Base-by-base conservation (phyloP, 1,140 invertebrate species). In the Trachymyrmex septentrionalis region DNA sequence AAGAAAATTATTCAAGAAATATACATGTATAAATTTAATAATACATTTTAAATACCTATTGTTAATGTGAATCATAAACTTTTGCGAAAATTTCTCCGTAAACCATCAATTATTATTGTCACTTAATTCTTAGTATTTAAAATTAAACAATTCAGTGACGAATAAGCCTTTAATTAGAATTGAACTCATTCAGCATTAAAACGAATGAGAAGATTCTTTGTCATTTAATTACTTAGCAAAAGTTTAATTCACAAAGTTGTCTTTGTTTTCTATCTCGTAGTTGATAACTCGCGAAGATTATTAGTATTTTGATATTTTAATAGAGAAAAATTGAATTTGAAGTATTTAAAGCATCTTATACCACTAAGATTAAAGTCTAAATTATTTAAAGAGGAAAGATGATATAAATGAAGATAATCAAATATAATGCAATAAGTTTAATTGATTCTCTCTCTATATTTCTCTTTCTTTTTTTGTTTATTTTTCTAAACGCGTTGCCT, bases 301-400 rank as follows among this genome's bases (percentile, higher is more conserved):
- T 50, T 69, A 69, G n/a, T 53, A 71, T 24, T 9, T 81, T 69
- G 48, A 55, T n/a, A 81, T 34, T 69, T 69, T 24, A 69, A 24
- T 34, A 38, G 12, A 19, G 27, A 67, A 19, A 55, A 71, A 38
- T 78, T 1, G 10, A 30, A 30, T 6, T 24, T 0, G 7, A 27
- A 61, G 16, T 30, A 24, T 24, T 48, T 38, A 14, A 55, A 48
- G 19, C 21, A 55, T 50, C 30, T 61, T 44, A 44, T 1, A 34
- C 21, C n/a, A 34, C 21, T 80, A 38, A 80, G 30, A 80, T 80
- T 59, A 55, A 69, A 34, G 12, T 81, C n/a, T 80, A 24, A n/a
- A 34, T 48, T 34, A 34, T 34, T 34, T 34, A 34, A 34, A 6
- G 30, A 34, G 9, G 7, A 9, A 34, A 30, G n/a, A 30, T 34